Evolutionary conservation across 2,797 vertebrate species (phyloP).

Genomic region (Typhlichthys eigenmanni): DNA sequence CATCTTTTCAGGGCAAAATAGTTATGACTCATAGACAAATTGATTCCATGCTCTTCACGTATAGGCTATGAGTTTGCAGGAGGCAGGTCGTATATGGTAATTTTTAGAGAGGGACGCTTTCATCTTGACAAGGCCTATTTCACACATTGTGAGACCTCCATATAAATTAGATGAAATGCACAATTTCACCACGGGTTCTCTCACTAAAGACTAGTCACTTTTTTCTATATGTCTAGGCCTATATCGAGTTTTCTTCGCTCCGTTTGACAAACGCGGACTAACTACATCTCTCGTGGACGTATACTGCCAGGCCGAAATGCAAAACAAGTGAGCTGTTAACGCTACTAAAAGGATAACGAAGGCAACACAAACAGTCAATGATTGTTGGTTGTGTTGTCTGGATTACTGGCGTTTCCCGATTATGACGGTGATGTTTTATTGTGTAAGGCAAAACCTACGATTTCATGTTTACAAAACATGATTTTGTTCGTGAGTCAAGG

Average conservation of each 20-base stretch:
- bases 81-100: slow-evolving; percentile 28
- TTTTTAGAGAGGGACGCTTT: slow-evolving; percentile 48
- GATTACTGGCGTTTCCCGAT: too few relatives aligned
- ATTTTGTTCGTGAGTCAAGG: too few relatives aligned
- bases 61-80: slow-evolving; percentile 29
- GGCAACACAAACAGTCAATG: too few relatives aligned
- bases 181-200: slow-evolving; percentile 55
- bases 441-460: too few relatives aligned
- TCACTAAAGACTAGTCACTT: slow-evolving; percentile 41
- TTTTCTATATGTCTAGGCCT: slow-evolving; percentile 10
- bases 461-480: too few relatives aligned
- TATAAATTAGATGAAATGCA: slow-evolving; percentile 69
- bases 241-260: slow-evolving; percentile 29
- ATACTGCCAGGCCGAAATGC: slow-evolving; percentile 21
- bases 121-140: slow-evolving; percentile 43
- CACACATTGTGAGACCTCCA: slow-evolving; percentile 56
- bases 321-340: slow-evolving; percentile 7
- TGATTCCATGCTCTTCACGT: slow-evolving; percentile 46
- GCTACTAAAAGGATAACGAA: neutral
- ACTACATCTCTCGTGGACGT: slow-evolving; percentile 14
- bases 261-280: slow-evolving; percentile 34
- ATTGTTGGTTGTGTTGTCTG: too few relatives aligned
- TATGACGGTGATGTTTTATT: too few relatives aligned
- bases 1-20: slow-evolving; percentile 50
- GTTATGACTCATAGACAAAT: slow-evolving; percentile 36